phyloP scores from a whole-genome alignment of 1,140 invertebrate genomes.

The Varroa destructor region DNA sequence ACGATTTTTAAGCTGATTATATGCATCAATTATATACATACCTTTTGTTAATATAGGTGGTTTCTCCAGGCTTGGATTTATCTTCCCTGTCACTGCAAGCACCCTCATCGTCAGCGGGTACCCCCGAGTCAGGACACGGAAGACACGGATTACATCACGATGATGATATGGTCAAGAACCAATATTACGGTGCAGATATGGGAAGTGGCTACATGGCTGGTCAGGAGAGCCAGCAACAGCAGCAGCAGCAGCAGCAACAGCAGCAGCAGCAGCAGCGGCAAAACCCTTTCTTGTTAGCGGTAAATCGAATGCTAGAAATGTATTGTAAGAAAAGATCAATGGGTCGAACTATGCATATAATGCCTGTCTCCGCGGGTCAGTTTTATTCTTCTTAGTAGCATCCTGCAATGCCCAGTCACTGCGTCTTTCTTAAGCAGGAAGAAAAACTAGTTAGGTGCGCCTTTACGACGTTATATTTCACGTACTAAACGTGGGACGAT shows the following conservation, averaged over 20 bases:
- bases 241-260: background rate
- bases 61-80: constrained; percentile 37
- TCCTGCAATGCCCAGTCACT: no score
- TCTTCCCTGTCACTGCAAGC: constrained; percentile 28
- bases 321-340: no score
- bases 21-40: no score
- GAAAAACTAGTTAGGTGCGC: no score
- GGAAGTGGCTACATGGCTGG: background rate
- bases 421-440: no score
- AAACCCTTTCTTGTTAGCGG: constrained; percentile 12
- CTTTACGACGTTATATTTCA: no score
- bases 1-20: no score
- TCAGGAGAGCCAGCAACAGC: background rate
- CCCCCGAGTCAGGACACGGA: background rate
- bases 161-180: constrained; percentile 10
- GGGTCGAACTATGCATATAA: no score
- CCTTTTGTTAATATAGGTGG: constrained; percentile 27
- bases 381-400: no score
- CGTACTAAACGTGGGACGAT: no score
- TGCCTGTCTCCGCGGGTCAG: no score
- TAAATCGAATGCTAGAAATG: background rate
- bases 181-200: background rate
- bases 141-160: background rate
- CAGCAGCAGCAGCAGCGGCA: background rate
- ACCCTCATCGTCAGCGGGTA: background rate